Percentiles rank a stretch among this genome's conserved stretches.
These are phyloP conservation scores for Harlomillsia oculata DNA, from an alignment of 1,140 invertebrate species.

Conservation along the genomic window DNA sequence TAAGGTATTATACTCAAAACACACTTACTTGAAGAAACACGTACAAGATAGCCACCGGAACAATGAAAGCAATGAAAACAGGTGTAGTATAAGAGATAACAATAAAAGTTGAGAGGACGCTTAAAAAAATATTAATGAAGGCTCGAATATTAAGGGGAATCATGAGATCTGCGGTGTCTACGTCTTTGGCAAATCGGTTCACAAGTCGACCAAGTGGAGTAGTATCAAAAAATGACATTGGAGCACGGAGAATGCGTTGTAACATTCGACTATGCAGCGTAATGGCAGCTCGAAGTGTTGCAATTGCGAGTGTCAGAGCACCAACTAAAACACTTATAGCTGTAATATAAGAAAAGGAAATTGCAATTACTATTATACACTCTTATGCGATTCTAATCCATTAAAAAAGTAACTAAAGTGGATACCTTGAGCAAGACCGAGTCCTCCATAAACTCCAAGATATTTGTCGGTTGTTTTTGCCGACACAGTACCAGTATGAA, in stretches of 20 bases:
- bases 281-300: slow-evolving; percentile 54
- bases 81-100: slow-evolving; percentile 48
- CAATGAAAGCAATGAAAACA: slow-evolving; percentile 45
- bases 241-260: slow-evolving; percentile 51
- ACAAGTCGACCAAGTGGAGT: slow-evolving; percentile 73
- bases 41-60: slow-evolving; percentile 49
- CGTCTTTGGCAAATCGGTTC: slow-evolving; percentile 75
- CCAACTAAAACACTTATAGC: slow-evolving; percentile 39
- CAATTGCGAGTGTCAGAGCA: slow-evolving; percentile 40
- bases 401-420: slow-evolving; percentile 17
- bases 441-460: slow-evolving; percentile 43
- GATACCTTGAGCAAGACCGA: slow-evolving; percentile 80
- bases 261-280: slow-evolving; percentile 56
- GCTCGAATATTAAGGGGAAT: slow-evolving; percentile 57
- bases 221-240: slow-evolving; percentile 72
- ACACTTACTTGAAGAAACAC: slow-evolving; percentile 45
- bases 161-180: slow-evolving; percentile 57
- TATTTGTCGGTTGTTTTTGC: neutral
- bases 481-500: neutral
- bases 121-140: slow-evolving; percentile 42
- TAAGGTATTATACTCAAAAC: slow-evolving; percentile 7
- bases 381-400: neutral
- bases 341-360: slow-evolving; percentile 44
- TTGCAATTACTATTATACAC: slow-evolving; percentile 41
- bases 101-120: slow-evolving; percentile 45